These are phyloP conservation scores for Lycaon pictus DNA, from an alignment of 2,113 vertebrate species.

Conservation along the genomic window DNA sequence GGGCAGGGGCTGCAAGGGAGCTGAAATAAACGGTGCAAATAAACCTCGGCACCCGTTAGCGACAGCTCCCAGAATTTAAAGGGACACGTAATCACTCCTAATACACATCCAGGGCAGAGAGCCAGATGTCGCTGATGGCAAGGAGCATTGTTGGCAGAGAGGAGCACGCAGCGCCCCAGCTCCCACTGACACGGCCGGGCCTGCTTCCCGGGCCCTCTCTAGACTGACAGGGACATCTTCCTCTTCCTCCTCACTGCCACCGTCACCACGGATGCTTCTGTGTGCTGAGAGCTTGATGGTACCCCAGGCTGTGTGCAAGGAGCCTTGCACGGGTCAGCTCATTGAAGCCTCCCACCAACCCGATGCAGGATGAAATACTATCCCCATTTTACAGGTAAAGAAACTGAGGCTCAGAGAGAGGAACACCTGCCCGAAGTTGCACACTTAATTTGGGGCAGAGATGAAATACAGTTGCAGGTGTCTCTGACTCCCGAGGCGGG, in stretches of 20 bases:
- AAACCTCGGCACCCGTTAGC: conserved; percentile 71
- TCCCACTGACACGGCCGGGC: neutral
- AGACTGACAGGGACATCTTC: rapidly evolving
- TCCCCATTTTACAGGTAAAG: neutral
- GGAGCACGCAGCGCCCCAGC: neutral
- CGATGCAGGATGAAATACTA: rapidly evolving
- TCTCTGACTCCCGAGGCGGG: neutral
- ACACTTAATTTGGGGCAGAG: neutral
- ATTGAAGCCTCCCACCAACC: rapidly evolving
- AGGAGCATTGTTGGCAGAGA: conserved; percentile 50
- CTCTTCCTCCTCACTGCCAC: neutral
- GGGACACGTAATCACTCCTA: conserved; percentile 69
- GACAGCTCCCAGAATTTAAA: conserved; percentile 82
- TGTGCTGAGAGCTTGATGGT: rapidly evolving
- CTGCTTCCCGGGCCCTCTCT: neutral
- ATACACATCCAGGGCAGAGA: conserved; percentile 68
- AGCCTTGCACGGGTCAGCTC: rapidly evolving
- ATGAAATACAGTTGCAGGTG: too few relatives aligned
- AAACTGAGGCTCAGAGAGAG: neutral
- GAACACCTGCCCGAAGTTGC: rapidly evolving
- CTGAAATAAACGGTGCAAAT: conserved; percentile 75
- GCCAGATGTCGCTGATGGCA: conserved; percentile 66
- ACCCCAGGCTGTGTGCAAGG: neutral
- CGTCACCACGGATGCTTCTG: rapidly evolving
- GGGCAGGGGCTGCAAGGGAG: neutral